Evolutionary conservation across 1,140 invertebrate species (phyloP).

Genomic region (Drosophila asahinai): DNA sequence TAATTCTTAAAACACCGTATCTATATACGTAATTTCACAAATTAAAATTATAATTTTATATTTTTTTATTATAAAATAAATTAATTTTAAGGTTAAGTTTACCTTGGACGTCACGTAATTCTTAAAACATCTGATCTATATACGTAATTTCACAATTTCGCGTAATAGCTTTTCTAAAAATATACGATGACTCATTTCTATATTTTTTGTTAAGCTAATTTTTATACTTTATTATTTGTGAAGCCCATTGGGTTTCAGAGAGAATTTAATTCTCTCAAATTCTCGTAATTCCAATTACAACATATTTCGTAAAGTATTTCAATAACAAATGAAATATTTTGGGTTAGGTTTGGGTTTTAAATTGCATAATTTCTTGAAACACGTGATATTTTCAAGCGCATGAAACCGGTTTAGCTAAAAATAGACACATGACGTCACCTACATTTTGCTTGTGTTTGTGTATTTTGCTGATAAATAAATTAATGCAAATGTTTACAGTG

Average conservation of each 20-base stretch:
- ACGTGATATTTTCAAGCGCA: constrained; percentile 23
- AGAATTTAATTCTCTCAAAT: neutral
- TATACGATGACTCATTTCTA: neutral
- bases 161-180: constrained; percentile 3
- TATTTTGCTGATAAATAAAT: constrained; percentile 12
- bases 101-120: neutral
- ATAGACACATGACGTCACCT: constrained; percentile 27
- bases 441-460: neutral
- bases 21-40: neutral
- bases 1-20: neutral
- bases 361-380: constrained; percentile 24
- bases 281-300: neutral
- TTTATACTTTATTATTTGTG: neutral
- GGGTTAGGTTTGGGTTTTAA: neutral
- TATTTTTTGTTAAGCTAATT: too few relatives aligned
- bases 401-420: constrained; percentile 13
- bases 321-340: constrained; percentile 1
- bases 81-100: neutral
- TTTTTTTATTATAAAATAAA: neutral
- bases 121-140: neutral
- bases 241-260: neutral
- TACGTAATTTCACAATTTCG: neutral
- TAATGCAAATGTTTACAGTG: constrained; percentile 29
- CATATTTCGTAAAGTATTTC: neutral
- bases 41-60: too few relatives aligned